A percentile compares a stretch with the other conserved stretches of the same genome.
Evolutionary conservation across 2,797 vertebrate species (phyloP).

Genomic region (Serranus cabrilla): DNA sequence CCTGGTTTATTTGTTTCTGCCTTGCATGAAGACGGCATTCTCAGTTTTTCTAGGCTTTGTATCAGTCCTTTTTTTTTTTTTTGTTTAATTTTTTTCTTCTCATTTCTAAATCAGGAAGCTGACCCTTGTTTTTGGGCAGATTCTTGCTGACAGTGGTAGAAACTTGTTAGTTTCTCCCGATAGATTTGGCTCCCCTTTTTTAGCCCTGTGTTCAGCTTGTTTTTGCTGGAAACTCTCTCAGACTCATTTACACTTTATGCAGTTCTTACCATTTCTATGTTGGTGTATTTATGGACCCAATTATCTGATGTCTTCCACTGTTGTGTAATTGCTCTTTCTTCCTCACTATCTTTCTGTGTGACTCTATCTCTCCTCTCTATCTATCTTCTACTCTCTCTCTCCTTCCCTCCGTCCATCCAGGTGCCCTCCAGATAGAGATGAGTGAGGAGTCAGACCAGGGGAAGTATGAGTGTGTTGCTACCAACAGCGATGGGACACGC

Average conservation of each 20-base stretch:
- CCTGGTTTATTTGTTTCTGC: constrained; percentile 75
- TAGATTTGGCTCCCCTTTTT: constrained; percentile 59
- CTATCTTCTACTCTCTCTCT: constrained; percentile 74
- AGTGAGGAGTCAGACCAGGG: constrained; percentile 99
- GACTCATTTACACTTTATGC: constrained; percentile 88
- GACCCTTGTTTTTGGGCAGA: constrained; percentile 63
- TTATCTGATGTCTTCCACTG: constrained; percentile 39
- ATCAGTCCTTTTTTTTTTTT: constrained; percentile 85
- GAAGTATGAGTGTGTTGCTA: constrained; percentile 99
- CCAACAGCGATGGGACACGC: constrained; percentile 98
- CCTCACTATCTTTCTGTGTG: constrained; percentile 61
- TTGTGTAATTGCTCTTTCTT: constrained; percentile 62
- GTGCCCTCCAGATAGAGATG: constrained; percentile 98
- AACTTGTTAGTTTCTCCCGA: constrained; percentile 62
- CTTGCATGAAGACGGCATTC: constrained; percentile 92
- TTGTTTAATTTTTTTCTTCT: constrained; percentile 84
- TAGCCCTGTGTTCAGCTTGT: constrained; percentile 77
- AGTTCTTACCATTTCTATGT: constrained; percentile 90
- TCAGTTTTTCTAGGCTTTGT: constrained; percentile 82
- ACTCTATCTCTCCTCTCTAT: constrained; percentile 53
- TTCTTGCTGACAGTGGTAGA: constrained; percentile 63
- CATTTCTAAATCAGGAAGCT: constrained; percentile 85
- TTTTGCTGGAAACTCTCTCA: constrained; percentile 83
- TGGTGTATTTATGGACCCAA: constrained; percentile 78
- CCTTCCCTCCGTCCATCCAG: constrained; percentile 89